Percentiles rank a stretch among this genome's conserved stretches.
Conservation (phyloP, 2,797 vertebrate species). For the Hydrolagus colliei region DNA sequence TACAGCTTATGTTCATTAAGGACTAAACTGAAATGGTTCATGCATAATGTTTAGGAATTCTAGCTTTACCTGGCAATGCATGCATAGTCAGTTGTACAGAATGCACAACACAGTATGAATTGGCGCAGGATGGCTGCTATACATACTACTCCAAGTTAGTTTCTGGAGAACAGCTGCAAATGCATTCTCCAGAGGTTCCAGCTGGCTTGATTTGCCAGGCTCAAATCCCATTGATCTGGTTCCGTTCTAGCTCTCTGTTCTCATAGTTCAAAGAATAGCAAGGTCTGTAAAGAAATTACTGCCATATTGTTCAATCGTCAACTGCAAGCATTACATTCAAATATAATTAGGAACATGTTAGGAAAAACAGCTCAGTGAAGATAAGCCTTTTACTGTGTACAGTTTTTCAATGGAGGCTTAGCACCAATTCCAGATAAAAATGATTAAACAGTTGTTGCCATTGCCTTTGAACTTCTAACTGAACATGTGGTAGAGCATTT, state of each 20-base stretch:
- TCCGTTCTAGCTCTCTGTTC: slow-evolving; percentile 64
- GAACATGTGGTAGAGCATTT: slow-evolving; percentile 71
- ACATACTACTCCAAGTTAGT: slow-evolving; percentile 37
- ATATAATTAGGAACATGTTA: slow-evolving; percentile 76
- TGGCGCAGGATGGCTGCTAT: background rate
- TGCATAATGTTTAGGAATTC: too few relatives aligned
- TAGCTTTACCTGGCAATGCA: background rate
- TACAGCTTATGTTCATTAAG: too few relatives aligned
- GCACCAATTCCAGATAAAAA: slow-evolving; percentile 63
- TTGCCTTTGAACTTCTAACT: slow-evolving; percentile 68
- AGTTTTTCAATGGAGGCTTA: slow-evolving; percentile 67
- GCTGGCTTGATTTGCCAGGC: slow-evolving; percentile 66
- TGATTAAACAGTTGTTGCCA: slow-evolving; percentile 72
- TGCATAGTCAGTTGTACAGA: background rate
- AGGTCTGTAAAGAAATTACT: slow-evolving; percentile 71
- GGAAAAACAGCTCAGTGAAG: slow-evolving; percentile 63
- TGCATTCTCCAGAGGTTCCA: slow-evolving; percentile 58
- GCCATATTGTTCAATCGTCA: slow-evolving; percentile 68
- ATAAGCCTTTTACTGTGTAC: slow-evolving; percentile 62
- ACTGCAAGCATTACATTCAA: slow-evolving; percentile 66
- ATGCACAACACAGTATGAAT: background rate
- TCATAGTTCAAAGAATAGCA: slow-evolving; percentile 67
- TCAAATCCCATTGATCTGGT: slow-evolving; percentile 67
- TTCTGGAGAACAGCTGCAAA: slow-evolving; percentile 68
- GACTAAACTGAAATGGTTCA: too few relatives aligned